Evolutionary conservation across 2,113 vertebrate species (phyloP), one percentile per base, ranked within the genome.

Genomic region (Tamias sibiricus): DNA sequence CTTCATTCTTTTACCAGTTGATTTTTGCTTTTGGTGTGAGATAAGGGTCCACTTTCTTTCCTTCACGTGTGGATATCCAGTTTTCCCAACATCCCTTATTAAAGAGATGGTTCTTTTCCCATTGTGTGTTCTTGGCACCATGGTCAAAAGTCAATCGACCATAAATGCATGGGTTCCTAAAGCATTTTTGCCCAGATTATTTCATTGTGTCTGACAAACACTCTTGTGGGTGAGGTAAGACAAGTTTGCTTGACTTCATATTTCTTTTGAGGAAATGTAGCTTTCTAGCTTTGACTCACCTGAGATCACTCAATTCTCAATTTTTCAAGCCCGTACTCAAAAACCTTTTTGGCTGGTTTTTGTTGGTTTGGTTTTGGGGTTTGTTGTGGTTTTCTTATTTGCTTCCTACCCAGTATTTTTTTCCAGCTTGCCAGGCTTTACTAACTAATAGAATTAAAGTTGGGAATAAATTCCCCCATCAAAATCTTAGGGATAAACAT

Each of bases 401-500:
- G 17, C 37, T 68, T 59, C 24, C 8, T 57, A 69, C 5, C 32
- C 35, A 66, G 4, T 75, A 37, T 72, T 88, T 93, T 49, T 91
- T 76, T 20, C 32, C 69, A 90, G 30, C 12, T 42, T 69, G 49
- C 47, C 20, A 87, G 87, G 16, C 92, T 89, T 91, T 85, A 66
- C 40, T 89, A 62, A 93, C 62, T 32, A 49, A 87, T 7, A 62
- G 71, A 89, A 87, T 68, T 77, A 82, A 94, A 74, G n/a, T 83
- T 71, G 64, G 37, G 30, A 91, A 91, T 83, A 90, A 93, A 57
- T 91, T 94, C 37, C 13, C 49, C 37, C 9, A 64, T 79, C 40
- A 88, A 85, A 93, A 72, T 87, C 22, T 96, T 86, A 90, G 76
- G 64, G 75, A 87, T 14, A 87, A 87, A 71, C 28, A 85, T 81